Evolutionary conservation across 2,113 vertebrate genomes (phyloP), one percentile per base, ranked within the genome.

Genomic region (Phyllopteryx taeniolatus): DNA sequence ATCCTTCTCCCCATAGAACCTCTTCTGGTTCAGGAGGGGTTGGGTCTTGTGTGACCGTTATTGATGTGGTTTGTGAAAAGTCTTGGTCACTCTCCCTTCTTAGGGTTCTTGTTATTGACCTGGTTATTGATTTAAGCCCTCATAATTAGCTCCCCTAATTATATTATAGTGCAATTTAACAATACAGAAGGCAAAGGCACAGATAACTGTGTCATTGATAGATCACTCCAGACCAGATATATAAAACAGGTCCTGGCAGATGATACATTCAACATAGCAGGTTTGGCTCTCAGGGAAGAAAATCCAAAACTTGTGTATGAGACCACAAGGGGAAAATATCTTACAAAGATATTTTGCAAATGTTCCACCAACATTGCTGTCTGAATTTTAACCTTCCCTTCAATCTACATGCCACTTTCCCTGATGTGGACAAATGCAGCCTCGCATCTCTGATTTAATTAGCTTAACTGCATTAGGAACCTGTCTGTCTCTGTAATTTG

Each of bases 151-250:
- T 71, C 76, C 77, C 85, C 91, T 92, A 93, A 94, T 93, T 91
- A 87, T 92, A 93, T 94, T 91, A 92, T 92, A 92, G 93, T 90
- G 88, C 92, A 90, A 93, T 93, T 93, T 93, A 92, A 92, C 85
- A 86, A 92, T 91, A 91, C 88, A 91, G 89, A 85, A 78, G 81
- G 82, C 88, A 87, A 83, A 85, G 84, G 83, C 83, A 85, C 83
- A 90, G 85, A 84, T 79, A 86, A 84, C 87, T 54, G 79, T 93
- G 93, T 92, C 93, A 93, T 87, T 93, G 93, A 93, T 91, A 88
- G 90, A 93, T 92, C 86, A 83, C 89, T 79, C 79, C 79, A 61
- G 78, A 67, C 61, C 84, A 86, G 83, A 86, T 93, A 88, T 93
- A 89, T 90, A 87, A 92, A 92, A 87, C 90, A 90, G 89, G 76